Base-by-base conservation (phyloP, 1,140 invertebrate genomes). In the Neuroterus valhalla region DNA sequence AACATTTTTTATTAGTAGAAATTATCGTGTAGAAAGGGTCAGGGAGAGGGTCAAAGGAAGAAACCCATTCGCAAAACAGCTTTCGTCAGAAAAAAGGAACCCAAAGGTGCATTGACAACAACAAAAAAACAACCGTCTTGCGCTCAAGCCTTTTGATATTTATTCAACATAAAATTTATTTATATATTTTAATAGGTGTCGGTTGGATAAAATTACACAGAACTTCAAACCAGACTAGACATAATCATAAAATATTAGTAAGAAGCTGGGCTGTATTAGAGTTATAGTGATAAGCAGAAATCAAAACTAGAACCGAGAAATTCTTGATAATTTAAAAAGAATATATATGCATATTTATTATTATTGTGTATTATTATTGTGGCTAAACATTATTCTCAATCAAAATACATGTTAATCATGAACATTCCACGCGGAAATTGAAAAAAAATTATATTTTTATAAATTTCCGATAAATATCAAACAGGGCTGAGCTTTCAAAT, bases 71-170 rank as follows among this genome's bases (percentile, higher is more conserved):
- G 67, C 68, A 82, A 74, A 70, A 81, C 78, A 82, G 55, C n/a
- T 79, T 72, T 43, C 80, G 75, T 78, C 31, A 74, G 68, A 67
- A 21, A 66, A 68, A 68, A 76, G 81, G 80, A 90, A 90, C 87
- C 89, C 89, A 91, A 88, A 89, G 91, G 90, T 90, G 83, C 85
- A 86, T 87, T 86, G 82, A 80, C 81, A 84, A 78, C 87, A 90
- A 90, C 88, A 87, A 85, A 84, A 81, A 70, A 82, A 83, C 74
- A 74, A 73, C 52, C 66, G 73, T 73, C 78, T 77, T 68, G 68
- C 76, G 71, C 74, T 81, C 73, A 68, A 26, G 42, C 76, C 70
- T 50, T 66, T 78, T 78, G 74, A 82, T 74, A 71, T 81, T 82
- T 79, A 77, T 82, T 78, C 43, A 23, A 8, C 31, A 42, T 10